Conservation (phyloP, 2,888 invertebrate species). For the Pycnomerus fuliginosus region DNA sequence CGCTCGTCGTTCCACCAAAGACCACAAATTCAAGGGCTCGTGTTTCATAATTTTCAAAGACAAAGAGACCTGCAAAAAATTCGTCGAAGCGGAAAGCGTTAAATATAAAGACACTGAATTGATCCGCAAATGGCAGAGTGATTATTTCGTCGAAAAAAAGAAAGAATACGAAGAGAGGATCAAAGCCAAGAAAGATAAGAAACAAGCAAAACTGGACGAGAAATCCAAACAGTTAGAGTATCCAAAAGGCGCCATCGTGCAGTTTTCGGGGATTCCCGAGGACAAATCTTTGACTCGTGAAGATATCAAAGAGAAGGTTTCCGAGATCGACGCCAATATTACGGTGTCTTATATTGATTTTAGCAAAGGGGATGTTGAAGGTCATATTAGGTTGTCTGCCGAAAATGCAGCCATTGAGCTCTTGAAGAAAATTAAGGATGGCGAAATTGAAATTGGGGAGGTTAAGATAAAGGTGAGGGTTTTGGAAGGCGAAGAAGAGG, state of each 20-base stretch:
- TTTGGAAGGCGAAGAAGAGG: slow-evolving; percentile 73
- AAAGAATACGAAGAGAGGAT: slow-evolving; percentile 62
- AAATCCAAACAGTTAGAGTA: slow-evolving; percentile 54
- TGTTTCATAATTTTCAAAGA: slow-evolving; percentile 85
- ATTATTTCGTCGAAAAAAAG: slow-evolving; percentile 67
- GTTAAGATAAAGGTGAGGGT: slow-evolving; percentile 56
- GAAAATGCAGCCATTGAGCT: slow-evolving; percentile 69
- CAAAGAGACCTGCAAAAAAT: slow-evolving; percentile 77
- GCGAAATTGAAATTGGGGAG: slow-evolving; percentile 46
- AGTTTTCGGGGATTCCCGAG: slow-evolving; percentile 65
- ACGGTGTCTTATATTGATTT: slow-evolving; percentile 76
- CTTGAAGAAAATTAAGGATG: slow-evolving; percentile 63
- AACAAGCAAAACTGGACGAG: slow-evolving; percentile 52
- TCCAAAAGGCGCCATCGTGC: slow-evolving; percentile 73
- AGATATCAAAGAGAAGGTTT: slow-evolving; percentile 70
- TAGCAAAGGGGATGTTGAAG: slow-evolving; percentile 70
- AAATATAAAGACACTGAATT: slow-evolving; percentile 70
- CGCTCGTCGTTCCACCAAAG: slow-evolving; percentile 61
- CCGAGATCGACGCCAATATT: slow-evolving; percentile 58
- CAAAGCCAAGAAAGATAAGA: slow-evolving; percentile 57
- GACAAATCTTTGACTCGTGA: slow-evolving; percentile 63
- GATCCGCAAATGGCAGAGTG: slow-evolving; percentile 68
- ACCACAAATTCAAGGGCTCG: slow-evolving; percentile 83
- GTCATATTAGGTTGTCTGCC: slow-evolving; percentile 69
- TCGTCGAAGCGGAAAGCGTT: slow-evolving; percentile 63